phyloP scores from a whole-genome alignment of 2,113 vertebrate genomes.

The Myrmecophaga tridactyla region DNA sequence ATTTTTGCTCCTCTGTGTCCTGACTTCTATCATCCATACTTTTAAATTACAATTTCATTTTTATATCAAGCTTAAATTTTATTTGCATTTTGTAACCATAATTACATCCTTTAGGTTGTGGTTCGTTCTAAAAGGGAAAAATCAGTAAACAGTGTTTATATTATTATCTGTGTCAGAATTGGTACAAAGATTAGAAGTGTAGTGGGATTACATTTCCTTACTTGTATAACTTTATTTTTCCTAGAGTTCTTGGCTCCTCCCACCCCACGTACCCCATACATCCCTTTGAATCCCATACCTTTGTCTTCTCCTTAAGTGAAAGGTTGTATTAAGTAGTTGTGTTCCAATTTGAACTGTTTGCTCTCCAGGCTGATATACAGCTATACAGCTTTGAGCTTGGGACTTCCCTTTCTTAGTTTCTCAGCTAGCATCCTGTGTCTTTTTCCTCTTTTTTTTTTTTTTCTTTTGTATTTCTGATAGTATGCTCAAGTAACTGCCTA shows the following conservation, averaged over 20 bases:
- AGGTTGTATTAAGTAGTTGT: not conserved
- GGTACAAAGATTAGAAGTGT: not conserved
- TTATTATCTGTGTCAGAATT: not conserved
- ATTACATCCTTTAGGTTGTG: conserved; percentile 15
- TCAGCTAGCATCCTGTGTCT: not conserved
- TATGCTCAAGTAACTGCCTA: not conserved
- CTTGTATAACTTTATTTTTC: not conserved
- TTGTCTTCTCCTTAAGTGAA: not conserved
- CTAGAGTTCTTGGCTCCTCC: not conserved
- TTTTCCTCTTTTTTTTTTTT: not conserved
- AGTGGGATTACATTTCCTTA: not conserved
- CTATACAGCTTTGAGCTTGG: not conserved
- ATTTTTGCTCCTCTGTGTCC: not conserved
- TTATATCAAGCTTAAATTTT: not conserved
- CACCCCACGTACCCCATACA: not conserved
- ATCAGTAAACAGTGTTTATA: not conserved
- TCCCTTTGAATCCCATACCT: not conserved
- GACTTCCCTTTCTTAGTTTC: not conserved
- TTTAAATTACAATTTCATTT: conserved; percentile 1
- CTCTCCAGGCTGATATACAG: not conserved
- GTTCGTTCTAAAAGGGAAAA: not conserved
- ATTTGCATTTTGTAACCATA: not conserved
- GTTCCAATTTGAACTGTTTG: not conserved
- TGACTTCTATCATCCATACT: not conserved
- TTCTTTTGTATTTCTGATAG: not conserved